Evolutionary conservation across 2,888 invertebrate species (phyloP), one percentile per base, ranked within the genome.

Genomic region (Branchellion lobata): DNA sequence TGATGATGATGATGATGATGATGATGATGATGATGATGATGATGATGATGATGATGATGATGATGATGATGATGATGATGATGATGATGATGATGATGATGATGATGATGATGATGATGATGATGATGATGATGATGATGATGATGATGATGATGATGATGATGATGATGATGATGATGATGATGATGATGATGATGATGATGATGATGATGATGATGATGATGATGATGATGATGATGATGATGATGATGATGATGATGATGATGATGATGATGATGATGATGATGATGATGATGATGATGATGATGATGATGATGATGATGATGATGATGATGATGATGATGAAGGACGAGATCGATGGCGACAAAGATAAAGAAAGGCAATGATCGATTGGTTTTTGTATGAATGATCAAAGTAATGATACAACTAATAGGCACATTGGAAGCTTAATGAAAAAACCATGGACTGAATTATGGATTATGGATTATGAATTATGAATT

Each of bases 271-370:
- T 47, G 18, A 47, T 47, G 18, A 47, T 34, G 31, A 33, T 36
- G 33, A 65, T 57, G n/a, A 21, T 61, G 31, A 61, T 53, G 34
- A 77, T 77, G 65, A 77, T 57, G 65, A 65, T 31, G 33, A 65
- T 53, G 65, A 65, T 53, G 24, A 77, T 57, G 65, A 77, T 21
- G 61, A 76, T 27, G 31, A 53, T 24, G 57, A 76, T n/a, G 65
- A 53, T 57, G 65, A 73, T 73, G 47, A 73, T 73, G 47, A 73
- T 73, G 47, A 73, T 40, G 36, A 73, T 47, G 47, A 40, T 40
- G 47, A 40, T 73, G 47, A 73, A 36, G 47, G 47, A 18, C 11
- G 47, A 47, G 47, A 47, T 14, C 18, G 8, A 18, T 14, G 18
- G 47, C 47, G 8, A 47, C 47, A 47, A 14, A 47, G 18, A 47